Evolutionary conservation across 2,888 invertebrate species (phyloP).

Genomic region (Branchipolynoe longqiensis): DNA sequence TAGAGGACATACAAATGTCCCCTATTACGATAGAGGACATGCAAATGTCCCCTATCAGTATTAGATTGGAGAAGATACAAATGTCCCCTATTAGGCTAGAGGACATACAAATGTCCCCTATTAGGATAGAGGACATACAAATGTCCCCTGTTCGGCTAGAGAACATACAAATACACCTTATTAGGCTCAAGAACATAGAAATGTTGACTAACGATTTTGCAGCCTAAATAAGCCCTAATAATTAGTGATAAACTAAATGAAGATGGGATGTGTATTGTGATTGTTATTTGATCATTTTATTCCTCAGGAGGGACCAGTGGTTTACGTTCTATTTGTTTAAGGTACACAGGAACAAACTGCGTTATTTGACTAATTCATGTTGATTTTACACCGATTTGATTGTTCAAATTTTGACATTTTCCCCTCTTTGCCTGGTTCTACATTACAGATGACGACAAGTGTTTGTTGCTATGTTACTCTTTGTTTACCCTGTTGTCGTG

Average conservation of each 20-base stretch:
- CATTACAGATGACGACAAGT: not conserved
- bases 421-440: not conserved
- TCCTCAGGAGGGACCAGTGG: not conserved
- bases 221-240: too few species aligned
- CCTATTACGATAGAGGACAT: too few species aligned
- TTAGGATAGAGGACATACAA: too few species aligned
- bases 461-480: not conserved
- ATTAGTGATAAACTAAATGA: too few species aligned
- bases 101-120: too few species aligned
- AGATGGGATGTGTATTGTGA: not conserved
- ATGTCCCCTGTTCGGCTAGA: too few species aligned
- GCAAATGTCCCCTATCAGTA: too few species aligned
- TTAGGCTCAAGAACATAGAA: not conserved
- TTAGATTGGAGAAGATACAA: too few species aligned
- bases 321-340: constrained; percentile 15
- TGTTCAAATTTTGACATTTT: not conserved
- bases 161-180: not conserved
- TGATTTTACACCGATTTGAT: not conserved
- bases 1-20: too few species aligned
- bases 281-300: too few species aligned
- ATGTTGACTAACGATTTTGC: not conserved
- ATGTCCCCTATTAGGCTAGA: too few species aligned
- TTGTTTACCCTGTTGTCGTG: too few species aligned
- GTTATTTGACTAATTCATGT: not conserved
- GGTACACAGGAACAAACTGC: not conserved